Conservation (phyloP, 2,797 vertebrate species). For the Picus viridis region DNA sequence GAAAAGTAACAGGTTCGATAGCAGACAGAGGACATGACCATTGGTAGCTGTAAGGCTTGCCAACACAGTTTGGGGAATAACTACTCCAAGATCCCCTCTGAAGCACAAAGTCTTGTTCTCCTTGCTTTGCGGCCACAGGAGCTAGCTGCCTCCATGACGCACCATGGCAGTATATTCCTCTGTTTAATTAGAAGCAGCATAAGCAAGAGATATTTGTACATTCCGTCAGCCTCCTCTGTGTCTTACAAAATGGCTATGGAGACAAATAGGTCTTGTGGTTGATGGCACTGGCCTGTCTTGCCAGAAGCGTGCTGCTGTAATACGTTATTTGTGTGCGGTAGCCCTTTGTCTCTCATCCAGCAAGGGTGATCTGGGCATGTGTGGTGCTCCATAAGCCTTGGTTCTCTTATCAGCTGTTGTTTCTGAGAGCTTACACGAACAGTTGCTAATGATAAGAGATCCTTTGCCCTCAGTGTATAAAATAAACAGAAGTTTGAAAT, state of each 20-base stretch:
- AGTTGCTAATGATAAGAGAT: neutral
- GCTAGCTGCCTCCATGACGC: neutral
- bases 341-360: neutral
- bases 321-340: rapidly evolving
- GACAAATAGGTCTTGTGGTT: neutral
- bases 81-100: neutral
- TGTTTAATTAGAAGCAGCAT: neutral
- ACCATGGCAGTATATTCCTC: neutral
- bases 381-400: neutral
- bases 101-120: neutral
- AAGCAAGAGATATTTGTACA: neutral
- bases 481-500: neutral
- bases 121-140: neutral
- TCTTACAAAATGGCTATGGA: neutral
- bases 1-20: neutral
- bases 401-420: neutral
- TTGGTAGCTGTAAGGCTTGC: neutral
- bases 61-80: neutral
- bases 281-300: neutral
- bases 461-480: neutral
- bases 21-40: rapidly evolving
- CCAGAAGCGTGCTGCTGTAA: neutral
- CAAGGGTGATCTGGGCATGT: neutral
- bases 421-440: neutral
- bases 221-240: neutral